Evolutionary conservation across 2,888 invertebrate species (phyloP).

Genomic region (Platycnemis pennipes): DNA sequence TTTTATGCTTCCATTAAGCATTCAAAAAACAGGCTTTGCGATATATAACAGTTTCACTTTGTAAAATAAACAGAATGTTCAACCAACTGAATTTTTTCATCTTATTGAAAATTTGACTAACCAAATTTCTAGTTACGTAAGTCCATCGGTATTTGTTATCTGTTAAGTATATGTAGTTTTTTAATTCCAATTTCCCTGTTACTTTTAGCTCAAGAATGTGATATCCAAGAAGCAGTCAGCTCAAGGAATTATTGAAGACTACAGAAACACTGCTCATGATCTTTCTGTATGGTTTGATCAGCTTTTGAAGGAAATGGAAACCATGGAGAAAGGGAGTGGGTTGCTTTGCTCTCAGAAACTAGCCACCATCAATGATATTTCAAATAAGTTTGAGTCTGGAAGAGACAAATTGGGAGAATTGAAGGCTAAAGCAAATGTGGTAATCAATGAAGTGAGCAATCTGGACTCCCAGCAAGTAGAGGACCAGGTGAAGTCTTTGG

Average conservation of each 20-base stretch:
- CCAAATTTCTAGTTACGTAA: too few species aligned
- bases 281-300: slow-evolving; percentile 92
- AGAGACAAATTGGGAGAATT: slow-evolving; percentile 84
- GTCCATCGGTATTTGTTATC: too few species aligned
- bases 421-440: slow-evolving; percentile 80
- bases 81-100: too few species aligned
- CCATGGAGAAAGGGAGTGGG: slow-evolving; percentile 91
- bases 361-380: slow-evolving; percentile 86
- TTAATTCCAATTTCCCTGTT: background rate
- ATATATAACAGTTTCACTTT: too few species aligned
- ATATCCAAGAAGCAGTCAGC: slow-evolving; percentile 89
- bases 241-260: slow-evolving; percentile 89
- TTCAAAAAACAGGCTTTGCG: too few species aligned
- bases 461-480: slow-evolving; percentile 94
- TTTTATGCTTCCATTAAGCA: too few species aligned
- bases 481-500: slow-evolving; percentile 91
- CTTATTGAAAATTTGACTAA: too few species aligned
- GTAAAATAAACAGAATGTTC: too few species aligned
- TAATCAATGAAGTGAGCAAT: slow-evolving; percentile 91
- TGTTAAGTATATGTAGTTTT: too few species aligned
- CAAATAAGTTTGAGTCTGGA: slow-evolving; percentile 87
- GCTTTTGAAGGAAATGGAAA: slow-evolving; percentile 89
- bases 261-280: slow-evolving; percentile 87
- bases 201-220: slow-evolving; percentile 82
- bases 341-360: slow-evolving; percentile 90